A percentile compares a stretch with the other conserved stretches of the same genome.
Evolutionary conservation across 2,113 vertebrate genomes (phyloP).

Genomic region (Sphaerodactylus townsendi): DNA sequence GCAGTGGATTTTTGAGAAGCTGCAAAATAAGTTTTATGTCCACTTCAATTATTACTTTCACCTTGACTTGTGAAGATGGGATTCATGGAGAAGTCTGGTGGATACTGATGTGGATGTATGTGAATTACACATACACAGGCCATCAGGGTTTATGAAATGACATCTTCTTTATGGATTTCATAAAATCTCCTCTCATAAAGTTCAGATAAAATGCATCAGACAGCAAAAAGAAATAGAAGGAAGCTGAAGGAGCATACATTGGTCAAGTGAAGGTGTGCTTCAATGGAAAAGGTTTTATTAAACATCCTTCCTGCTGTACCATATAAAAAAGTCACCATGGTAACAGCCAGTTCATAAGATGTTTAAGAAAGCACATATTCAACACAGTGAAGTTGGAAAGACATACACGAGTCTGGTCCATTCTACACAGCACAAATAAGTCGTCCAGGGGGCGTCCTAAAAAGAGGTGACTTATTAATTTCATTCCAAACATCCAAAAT

Average conservation of each 20-base stretch:
- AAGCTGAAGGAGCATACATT: conserved; percentile 2
- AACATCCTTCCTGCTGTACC: conserved; percentile 22
- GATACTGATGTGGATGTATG: background rate
- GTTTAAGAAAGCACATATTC: conserved; percentile 23
- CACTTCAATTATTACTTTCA: background rate
- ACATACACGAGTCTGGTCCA: background rate
- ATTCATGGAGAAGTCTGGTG: background rate
- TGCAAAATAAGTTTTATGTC: background rate
- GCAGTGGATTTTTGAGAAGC: background rate
- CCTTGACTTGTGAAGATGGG: background rate
- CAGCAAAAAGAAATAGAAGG: background rate
- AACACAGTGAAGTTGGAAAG: conserved; percentile 23
- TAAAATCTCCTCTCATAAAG: conserved; percentile 1
- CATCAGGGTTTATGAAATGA: background rate
- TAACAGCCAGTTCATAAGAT: conserved; percentile 30
- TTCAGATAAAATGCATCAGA: background rate
- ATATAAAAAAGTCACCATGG: conserved; percentile 41
- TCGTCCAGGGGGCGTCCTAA: too few species aligned
- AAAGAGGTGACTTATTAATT: too few species aligned
- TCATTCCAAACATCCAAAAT: too few species aligned
- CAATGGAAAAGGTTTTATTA: conserved; percentile 33
- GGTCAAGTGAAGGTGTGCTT: conserved; percentile 9
- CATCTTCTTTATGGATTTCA: background rate
- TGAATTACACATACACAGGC: too few species aligned
- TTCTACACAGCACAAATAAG: too few species aligned